Base-by-base conservation (phyloP, 1,140 invertebrate genomes). In the Phthorimaea operculella region DNA sequence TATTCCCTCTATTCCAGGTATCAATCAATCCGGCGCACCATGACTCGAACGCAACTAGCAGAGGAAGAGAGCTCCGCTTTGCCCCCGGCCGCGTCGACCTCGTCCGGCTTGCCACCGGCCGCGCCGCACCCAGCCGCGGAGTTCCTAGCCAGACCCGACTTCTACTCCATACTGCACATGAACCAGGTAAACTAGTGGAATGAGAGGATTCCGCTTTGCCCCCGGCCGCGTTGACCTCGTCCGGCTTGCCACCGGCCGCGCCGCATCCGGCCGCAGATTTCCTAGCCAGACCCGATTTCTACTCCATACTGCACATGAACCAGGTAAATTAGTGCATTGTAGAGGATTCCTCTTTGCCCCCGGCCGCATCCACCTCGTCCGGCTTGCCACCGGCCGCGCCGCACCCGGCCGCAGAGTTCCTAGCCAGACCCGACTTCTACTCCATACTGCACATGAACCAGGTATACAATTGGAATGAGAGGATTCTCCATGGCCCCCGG, bases 341-440 rank as follows among this genome's bases (percentile, higher is more conserved):
- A 52, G 80, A 81, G 57, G 63, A 59, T 7, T 16, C 69, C 21
- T 62, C 57, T 44, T 56, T 57, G 55, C 59, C 64, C 15, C 60
- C 67, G 50, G 21, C 66, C 80, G 76, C 69, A 47, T 78, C 79
- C 18, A 10, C 62, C 48, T 50, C 60, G 42, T 0, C 47, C 52
- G 21, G 52, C 55, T 57, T 10, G 55, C 60, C 62, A 4, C 66
- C 66, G 45, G 73, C 68, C 54, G 73, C 76, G 17, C 66, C 83
- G 10, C 89, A 90, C 74, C 96, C 96, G 45, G 93, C 95, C 21
- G 91, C 96, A 21, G 89, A 92, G 68, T 95, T 98, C 79, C 87
- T 98, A 17, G 93, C 91, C 9, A 87, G 96, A 44, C 91, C 95
- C 0, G 96, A 98, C 79, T 98, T 98, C 84, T 96, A 97, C 72